Evolutionary conservation across 2,888 invertebrate genomes (phyloP).

Genomic region (Xanthia icteritia): DNA sequence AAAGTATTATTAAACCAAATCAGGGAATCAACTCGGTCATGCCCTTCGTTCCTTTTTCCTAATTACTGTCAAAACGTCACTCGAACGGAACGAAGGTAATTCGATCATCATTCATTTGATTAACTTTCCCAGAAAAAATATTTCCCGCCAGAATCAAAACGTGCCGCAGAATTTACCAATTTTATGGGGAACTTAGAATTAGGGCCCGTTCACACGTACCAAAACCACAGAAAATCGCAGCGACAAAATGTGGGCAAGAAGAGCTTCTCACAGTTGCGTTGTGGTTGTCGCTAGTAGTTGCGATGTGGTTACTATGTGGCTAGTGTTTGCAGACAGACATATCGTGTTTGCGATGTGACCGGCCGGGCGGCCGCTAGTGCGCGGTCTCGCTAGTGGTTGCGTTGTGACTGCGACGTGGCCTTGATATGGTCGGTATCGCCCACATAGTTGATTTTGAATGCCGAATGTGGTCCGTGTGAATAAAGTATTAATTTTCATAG

Average conservation of each 20-base stretch:
- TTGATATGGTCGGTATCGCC: no score
- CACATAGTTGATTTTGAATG: no score
- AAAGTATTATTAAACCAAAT: background rate
- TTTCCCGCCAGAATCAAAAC: background rate
- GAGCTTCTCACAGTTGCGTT: no score
- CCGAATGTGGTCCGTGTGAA: no score
- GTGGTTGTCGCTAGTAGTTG: no score
- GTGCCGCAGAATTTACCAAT: background rate
- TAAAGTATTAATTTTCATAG: no score
- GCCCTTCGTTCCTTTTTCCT: conserved; percentile 21
- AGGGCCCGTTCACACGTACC: background rate
- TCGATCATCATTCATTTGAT: conserved; percentile 15
- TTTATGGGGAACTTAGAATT: background rate
- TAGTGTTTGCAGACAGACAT: no score
- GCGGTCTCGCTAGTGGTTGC: no score
- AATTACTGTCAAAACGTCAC: conserved; percentile 30
- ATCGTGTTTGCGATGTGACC: no score
- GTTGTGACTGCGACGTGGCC: no score
- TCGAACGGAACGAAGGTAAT: conserved; percentile 23
- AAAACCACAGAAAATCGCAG: background rate
- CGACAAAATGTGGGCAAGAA: background rate
- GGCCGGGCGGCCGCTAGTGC: no score
- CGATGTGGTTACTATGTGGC: no score
- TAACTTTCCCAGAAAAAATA: conserved; percentile 18
- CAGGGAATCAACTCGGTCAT: background rate